Conservation (phyloP, 2,888 invertebrate species). For the Caenorhabditis doughertyi region DNA sequence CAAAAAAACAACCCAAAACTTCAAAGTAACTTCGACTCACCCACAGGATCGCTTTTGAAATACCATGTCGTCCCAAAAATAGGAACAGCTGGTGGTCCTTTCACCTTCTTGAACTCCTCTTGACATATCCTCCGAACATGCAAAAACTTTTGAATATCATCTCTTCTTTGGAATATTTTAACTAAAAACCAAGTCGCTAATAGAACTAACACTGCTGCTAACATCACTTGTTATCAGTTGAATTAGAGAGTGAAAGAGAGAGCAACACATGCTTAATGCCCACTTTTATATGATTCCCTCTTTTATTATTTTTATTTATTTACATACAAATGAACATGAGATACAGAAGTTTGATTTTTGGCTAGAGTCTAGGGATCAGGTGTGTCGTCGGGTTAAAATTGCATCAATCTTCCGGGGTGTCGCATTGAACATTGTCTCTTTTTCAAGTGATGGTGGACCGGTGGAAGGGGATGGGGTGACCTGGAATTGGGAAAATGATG, state of each 20-base stretch:
- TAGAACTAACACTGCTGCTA: slow-evolving; percentile 6
- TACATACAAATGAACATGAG: no score
- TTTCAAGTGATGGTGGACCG: slow-evolving; percentile 22
- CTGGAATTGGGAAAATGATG: background rate
- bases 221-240: slow-evolving; percentile 14
- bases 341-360: background rate
- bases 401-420: slow-evolving; percentile 25
- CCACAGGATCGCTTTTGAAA: slow-evolving; percentile 43
- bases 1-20: no score
- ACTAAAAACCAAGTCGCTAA: slow-evolving; percentile 13
- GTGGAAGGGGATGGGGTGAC: background rate
- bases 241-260: background rate
- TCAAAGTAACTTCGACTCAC: no score
- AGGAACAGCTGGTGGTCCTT: slow-evolving; percentile 37
- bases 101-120: slow-evolving; percentile 34
- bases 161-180: background rate
- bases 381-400: slow-evolving; percentile 7
- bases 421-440: slow-evolving; percentile 13
- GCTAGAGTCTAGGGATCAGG: slow-evolving; percentile 28
- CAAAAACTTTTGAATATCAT: slow-evolving; percentile 13
- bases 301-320: slow-evolving; percentile 16
- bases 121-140: slow-evolving; percentile 33
- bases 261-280: background rate
- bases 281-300: slow-evolving; percentile 10
- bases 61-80: slow-evolving; percentile 53